These are phyloP conservation scores for Hybognathus amarus DNA, from an alignment of 2,797 vertebrate genomes.

Conservation along the genomic window DNA sequence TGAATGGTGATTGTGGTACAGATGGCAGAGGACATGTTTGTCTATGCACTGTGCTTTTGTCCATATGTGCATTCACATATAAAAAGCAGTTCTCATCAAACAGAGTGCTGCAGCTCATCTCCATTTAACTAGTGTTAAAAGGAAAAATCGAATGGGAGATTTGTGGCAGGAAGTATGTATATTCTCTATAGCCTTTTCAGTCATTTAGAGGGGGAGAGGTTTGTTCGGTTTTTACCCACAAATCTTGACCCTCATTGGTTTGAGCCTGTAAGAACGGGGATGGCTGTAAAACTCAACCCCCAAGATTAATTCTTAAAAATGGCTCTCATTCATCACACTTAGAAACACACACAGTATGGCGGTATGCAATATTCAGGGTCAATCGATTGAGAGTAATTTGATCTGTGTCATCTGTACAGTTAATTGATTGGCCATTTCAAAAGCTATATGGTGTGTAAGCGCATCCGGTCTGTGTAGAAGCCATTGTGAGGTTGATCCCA, in stretches of 20 bases:
- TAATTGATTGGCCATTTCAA: slow-evolving; percentile 62
- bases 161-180: slow-evolving; percentile 66
- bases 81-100: slow-evolving; percentile 53
- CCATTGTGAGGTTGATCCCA: slow-evolving; percentile 58
- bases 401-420: slow-evolving; percentile 70
- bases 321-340: slow-evolving; percentile 66
- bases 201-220: slow-evolving; percentile 52
- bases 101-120: slow-evolving; percentile 50
- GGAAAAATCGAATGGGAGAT: slow-evolving; percentile 75
- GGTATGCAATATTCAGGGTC: slow-evolving; percentile 56
- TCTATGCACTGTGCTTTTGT: slow-evolving; percentile 15
- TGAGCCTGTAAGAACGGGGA: slow-evolving; percentile 23
- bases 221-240: slow-evolving; percentile 50
- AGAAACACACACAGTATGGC: slow-evolving; percentile 52
- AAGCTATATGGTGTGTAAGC: slow-evolving; percentile 49
- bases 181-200: slow-evolving; percentile 43
- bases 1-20: slow-evolving; percentile 1
- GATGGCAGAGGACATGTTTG: slow-evolving; percentile 5
- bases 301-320: slow-evolving; percentile 65
- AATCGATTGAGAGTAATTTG: slow-evolving; percentile 72
- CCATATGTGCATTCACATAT: slow-evolving; percentile 4
- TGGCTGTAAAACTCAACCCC: slow-evolving; percentile 57
- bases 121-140: slow-evolving; percentile 68
- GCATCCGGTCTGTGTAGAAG: slow-evolving; percentile 43
- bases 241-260: slow-evolving; percentile 44